These are phyloP conservation scores for Alcedo quadribrachys DNA, from an alignment of 2,797 vertebrate genomes.

Conservation along the genomic window DNA sequence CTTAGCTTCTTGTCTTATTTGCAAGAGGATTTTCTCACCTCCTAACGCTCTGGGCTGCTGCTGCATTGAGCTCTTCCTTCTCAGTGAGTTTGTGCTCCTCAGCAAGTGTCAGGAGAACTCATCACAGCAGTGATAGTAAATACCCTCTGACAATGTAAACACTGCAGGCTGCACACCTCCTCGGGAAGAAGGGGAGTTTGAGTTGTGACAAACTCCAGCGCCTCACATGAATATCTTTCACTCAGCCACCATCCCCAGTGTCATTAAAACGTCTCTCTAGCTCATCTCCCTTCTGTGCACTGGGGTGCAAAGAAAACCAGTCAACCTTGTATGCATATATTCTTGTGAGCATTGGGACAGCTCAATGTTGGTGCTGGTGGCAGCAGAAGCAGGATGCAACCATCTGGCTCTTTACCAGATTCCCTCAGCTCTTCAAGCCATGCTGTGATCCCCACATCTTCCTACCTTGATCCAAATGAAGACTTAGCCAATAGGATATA, in stretches of 20 bases:
- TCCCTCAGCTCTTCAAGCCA: neutral
- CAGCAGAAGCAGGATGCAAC: neutral
- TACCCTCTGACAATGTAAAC: neutral
- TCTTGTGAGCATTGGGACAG: neutral
- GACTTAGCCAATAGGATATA: neutral
- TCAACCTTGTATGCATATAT: neutral
- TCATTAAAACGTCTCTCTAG: neutral
- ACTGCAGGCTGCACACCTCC: neutral
- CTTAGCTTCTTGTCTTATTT: neutral
- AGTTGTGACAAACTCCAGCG: neutral
- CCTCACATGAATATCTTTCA: accelerated
- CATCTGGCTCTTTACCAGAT: neutral
- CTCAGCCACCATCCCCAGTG: neutral
- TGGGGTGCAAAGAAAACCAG: neutral
- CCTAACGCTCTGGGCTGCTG: neutral
- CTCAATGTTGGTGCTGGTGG: neutral
- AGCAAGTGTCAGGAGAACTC: neutral
- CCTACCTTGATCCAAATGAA: neutral
- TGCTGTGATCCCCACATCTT: neutral
- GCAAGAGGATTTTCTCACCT: slow-evolving; percentile 41
- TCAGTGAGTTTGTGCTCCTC: neutral
- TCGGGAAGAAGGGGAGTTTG: neutral
- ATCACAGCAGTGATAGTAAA: neutral
- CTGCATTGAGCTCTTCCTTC: neutral
- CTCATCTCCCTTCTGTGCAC: neutral